Evolutionary conservation across 2,888 invertebrate species (phyloP), one percentile per base, ranked within the genome.

Genomic region (Eupelmus urozonus): DNA sequence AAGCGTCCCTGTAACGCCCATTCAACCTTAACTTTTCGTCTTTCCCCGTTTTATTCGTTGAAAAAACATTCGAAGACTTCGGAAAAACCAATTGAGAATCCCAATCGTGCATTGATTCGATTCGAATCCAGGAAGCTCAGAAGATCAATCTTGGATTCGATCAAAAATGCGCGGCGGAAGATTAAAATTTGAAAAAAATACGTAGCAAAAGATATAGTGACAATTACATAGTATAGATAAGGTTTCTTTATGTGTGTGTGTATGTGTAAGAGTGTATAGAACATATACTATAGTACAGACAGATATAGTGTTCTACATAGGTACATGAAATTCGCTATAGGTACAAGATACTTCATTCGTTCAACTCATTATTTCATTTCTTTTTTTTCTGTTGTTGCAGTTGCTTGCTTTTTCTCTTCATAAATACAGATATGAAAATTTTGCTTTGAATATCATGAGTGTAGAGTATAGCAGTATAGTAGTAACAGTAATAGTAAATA

Each of bases 291-390:
- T 82, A 81, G 80, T 81, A 81, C 76, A 83, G 83, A 87, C 83
- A 88, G 86, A 87, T 85, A 85, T 86, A 85, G 82, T 83, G 79
- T 85, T 63, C 75, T 78, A 71, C 66, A 77, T 85, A 86, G 85
- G 84, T 86, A 86, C 86, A 85, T 84, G 84, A 83, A 84, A 80
- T 75, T 85, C 82, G 82, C 79, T 85, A 84, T 82, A 83, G 82
- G 77, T 85, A 84, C 82, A 84, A 82, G 81, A 66, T 80, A 67
- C 29, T 74, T 77, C 29, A 60, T 59, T 76, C 18, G 4, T 65
- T 18, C 18, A 27, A 53, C 53, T 72, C 45, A 5, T 40, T 60
- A 67, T 20, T 53, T 20, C 20, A 20, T 53, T 20, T 53, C 5
- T 53, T 3, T 7, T 40, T 45, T 53, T 29, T 23, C 29, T 69